These are phyloP conservation scores for Parasteatoda lunata DNA, from an alignment of 2,888 invertebrate species.

Conservation along the genomic window DNA sequence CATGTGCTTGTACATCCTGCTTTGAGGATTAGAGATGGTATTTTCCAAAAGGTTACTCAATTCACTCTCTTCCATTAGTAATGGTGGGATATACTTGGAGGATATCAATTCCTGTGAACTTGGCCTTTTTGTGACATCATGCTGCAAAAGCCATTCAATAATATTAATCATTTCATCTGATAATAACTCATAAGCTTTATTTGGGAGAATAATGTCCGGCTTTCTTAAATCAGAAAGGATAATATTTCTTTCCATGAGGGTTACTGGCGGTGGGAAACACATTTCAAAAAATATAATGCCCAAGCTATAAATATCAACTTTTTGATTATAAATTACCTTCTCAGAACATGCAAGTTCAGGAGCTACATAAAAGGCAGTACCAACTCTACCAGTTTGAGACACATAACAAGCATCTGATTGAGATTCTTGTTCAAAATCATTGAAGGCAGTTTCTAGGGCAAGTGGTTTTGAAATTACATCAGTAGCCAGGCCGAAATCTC, in stretches of 20 bases:
- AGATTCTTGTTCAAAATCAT: conserved; percentile 29
- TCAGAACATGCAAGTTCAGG: conserved; percentile 86
- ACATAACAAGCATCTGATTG: conserved; percentile 68
- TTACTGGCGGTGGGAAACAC: conserved; percentile 88
- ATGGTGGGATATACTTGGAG: conserved; percentile 88
- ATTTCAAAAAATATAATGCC: conserved; percentile 97
- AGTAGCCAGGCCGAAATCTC: conserved; percentile 93
- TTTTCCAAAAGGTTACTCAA: conserved; percentile 87
- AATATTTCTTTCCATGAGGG: conserved; percentile 91
- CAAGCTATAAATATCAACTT: conserved; percentile 85
- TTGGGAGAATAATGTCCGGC: conserved; percentile 83
- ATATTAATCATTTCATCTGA: conserved; percentile 76
- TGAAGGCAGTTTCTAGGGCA: conserved; percentile 16
- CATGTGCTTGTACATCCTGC: conserved; percentile 82
- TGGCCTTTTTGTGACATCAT: conserved; percentile 88
- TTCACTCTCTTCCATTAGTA: conserved; percentile 88
- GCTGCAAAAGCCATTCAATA: conserved; percentile 84
- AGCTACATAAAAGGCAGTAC: conserved; percentile 95
- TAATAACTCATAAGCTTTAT: conserved; percentile 78
- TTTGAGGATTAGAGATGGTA: conserved; percentile 86
- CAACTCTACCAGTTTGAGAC: conserved; percentile 85
- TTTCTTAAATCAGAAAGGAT: conserved; percentile 84
- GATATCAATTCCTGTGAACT: conserved; percentile 88
- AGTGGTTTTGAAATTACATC: conserved; percentile 62
- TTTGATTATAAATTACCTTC: conserved; percentile 85